These are phyloP conservation scores for Gobio gobio DNA, from an alignment of 2,113 vertebrate genomes.

Conservation along the genomic window DNA sequence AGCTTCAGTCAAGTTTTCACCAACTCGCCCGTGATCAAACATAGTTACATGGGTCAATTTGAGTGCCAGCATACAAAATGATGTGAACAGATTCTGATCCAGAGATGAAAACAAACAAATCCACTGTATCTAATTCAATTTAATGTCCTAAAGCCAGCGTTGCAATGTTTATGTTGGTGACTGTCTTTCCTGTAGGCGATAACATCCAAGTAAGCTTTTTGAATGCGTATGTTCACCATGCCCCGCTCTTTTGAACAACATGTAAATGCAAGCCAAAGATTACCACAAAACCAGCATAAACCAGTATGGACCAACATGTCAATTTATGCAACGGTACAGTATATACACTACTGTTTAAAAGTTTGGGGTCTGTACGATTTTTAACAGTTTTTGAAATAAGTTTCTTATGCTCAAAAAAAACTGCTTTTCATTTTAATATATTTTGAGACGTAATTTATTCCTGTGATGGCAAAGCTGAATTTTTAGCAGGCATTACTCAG, in stretches of 20 bases:
- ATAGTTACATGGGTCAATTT: constrained; percentile 31
- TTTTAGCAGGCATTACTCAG: background rate
- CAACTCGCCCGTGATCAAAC: constrained; percentile 39
- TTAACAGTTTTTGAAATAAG: no score
- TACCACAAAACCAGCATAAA: background rate
- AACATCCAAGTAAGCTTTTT: constrained; percentile 7
- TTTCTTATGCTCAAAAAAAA: background rate
- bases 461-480: background rate
- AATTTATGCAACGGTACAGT: background rate
- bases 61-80: background rate
- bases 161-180: background rate
- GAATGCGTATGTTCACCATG: background rate
- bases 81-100: constrained; percentile 8
- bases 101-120: constrained; percentile 31
- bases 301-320: background rate
- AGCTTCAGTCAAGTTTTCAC: constrained; percentile 30
- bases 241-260: background rate
- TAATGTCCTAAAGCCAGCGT: background rate
- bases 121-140: constrained; percentile 30
- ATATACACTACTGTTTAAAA: no score
- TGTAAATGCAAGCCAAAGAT: background rate
- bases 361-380: no score
- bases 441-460: background rate
- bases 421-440: background rate
- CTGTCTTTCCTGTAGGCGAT: background rate